Percentiles rank a stretch among this genome's conserved stretches.
phyloP scores from a whole-genome alignment of 2,888 invertebrate species.

The Cheilosia urbana region DNA sequence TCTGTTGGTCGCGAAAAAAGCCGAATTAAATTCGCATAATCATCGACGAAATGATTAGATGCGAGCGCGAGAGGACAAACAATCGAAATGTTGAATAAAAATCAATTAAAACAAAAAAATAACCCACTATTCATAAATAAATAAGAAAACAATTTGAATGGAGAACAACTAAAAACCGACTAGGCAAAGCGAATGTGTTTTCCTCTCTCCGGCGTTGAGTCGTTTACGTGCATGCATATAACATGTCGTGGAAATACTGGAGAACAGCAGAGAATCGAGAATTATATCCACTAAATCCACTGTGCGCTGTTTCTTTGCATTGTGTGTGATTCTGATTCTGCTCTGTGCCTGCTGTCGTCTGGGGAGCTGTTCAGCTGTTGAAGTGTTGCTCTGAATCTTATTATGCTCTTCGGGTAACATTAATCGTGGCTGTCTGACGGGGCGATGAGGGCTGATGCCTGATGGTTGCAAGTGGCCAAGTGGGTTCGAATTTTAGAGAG shows the following conservation, averaged over 20 bases:
- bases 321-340: background rate
- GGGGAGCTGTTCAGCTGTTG: background rate
- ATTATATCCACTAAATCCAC: slow-evolving; percentile 33
- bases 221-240: slow-evolving; percentile 58
- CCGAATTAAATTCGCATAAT: slow-evolving; percentile 32
- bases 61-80: slow-evolving; percentile 4
- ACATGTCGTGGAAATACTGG: slow-evolving; percentile 66
- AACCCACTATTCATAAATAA: slow-evolving; percentile 5
- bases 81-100: slow-evolving; percentile 38
- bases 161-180: slow-evolving; percentile 36
- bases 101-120: slow-evolving; percentile 31
- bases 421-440: background rate
- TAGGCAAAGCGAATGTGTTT: slow-evolving; percentile 29
- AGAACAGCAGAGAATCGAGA: slow-evolving; percentile 47
- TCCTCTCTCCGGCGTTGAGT: slow-evolving; percentile 46
- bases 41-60: slow-evolving; percentile 15
- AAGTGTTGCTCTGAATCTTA: slow-evolving; percentile 17
- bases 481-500: slow-evolving; percentile 41
- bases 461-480: background rate
- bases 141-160: slow-evolving; percentile 10
- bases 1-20: slow-evolving; percentile 1
- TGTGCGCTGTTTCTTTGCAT: background rate
- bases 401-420: slow-evolving; percentile 11
- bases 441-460: background rate
- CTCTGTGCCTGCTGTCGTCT: background rate